Evolutionary conservation across 2,113 vertebrate species (phyloP).

Genomic region (Lampris megalopsis): DNA sequence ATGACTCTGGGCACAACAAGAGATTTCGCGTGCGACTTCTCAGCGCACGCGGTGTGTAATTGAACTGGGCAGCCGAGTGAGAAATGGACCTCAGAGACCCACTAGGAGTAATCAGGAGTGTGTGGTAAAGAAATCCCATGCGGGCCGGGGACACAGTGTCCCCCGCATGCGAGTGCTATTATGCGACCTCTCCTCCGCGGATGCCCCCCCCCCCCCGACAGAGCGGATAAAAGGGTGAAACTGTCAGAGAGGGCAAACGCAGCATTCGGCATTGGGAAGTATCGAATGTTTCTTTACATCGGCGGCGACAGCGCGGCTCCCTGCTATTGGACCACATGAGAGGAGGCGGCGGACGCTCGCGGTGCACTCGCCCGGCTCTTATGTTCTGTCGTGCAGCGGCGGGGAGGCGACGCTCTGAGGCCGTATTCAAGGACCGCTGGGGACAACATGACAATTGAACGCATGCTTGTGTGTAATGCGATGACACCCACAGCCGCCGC

Average conservation of each 20-base stretch:
- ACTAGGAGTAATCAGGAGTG: conserved; percentile 53
- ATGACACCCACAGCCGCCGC: conserved; percentile 27
- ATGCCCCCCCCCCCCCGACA: conserved; percentile 26
- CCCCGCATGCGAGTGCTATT: conserved; percentile 49
- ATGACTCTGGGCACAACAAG: conserved; percentile 43
- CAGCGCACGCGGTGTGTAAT: conserved; percentile 35
- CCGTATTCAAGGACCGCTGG: conserved; percentile 32
- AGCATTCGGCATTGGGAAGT: conserved; percentile 40
- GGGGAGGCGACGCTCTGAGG: conserved; percentile 23
- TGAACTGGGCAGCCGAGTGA: conserved; percentile 51
- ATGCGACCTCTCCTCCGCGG: conserved; percentile 34
- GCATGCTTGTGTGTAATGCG: conserved; percentile 25
- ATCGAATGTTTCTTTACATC: conserved; percentile 22
- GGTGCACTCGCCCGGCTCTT: conserved; percentile 24
- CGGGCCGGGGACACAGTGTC: conserved; percentile 36
- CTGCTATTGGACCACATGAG: conserved; percentile 36
- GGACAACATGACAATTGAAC: conserved; percentile 29
- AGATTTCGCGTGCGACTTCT: conserved; percentile 29
- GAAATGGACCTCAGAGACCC: conserved; percentile 42
- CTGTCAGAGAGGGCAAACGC: conserved; percentile 35
- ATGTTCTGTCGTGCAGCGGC: conserved; percentile 35
- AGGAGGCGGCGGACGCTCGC: conserved; percentile 22
- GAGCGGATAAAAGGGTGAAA: conserved; percentile 20
- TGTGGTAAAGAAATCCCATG: conserved; percentile 51
- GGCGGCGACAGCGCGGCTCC: conserved; percentile 29